Evolutionary conservation across 2,113 vertebrate genomes (phyloP), one percentile per base, ranked within the genome.

Genomic region (Thunnus thynnus): DNA sequence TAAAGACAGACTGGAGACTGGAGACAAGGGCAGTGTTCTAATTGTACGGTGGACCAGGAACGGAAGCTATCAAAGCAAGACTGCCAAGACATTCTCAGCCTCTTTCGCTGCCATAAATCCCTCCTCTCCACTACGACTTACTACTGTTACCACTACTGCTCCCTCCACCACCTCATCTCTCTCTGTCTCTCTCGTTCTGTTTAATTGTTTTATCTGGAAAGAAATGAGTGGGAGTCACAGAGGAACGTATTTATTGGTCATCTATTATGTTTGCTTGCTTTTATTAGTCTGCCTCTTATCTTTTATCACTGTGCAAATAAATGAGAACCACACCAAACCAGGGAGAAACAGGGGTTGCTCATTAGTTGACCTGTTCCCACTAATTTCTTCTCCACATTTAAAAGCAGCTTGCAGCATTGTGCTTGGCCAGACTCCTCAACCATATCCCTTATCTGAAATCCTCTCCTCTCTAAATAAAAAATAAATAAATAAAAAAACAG

Each of bases 1-100:
- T 73, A 76, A 71, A 52, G 84, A 85, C 70, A 68, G 70, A 87
- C 63, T 30, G 27, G 27, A 30, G 27, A 30, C 54, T 71, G 80
- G 77, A 89, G 80, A 84, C 89, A 77, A 81, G 81, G 69, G 63
- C 67, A 27, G n/a, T 18, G 78, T 55, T 65, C 50, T 89, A 84
- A 85, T 86, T 91, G 83, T 58, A 85, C 44, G 48, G 56, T 82
- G 78, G 76, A 85, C 76, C 44, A 44, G 57, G 41, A 80, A 67
- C 70, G 64, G 85, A 89, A 86, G 61, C 86, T 86, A 72, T 83
- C 84, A 86, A 86, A 88, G 64, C 47, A 22, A 72, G 68, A 69
- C 72, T 85, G 86, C 77, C 68, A 67, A 81, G 76, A 73, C 55
- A 20, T 63, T 76, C 76, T 66, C 66, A n/a, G 78, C 73, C 66